Percentiles rank a stretch among this genome's conserved stretches.
These are phyloP conservation scores for Teleogryllus oceanicus DNA, from an alignment of 2,888 invertebrate genomes.

Conservation along the genomic window DNA sequence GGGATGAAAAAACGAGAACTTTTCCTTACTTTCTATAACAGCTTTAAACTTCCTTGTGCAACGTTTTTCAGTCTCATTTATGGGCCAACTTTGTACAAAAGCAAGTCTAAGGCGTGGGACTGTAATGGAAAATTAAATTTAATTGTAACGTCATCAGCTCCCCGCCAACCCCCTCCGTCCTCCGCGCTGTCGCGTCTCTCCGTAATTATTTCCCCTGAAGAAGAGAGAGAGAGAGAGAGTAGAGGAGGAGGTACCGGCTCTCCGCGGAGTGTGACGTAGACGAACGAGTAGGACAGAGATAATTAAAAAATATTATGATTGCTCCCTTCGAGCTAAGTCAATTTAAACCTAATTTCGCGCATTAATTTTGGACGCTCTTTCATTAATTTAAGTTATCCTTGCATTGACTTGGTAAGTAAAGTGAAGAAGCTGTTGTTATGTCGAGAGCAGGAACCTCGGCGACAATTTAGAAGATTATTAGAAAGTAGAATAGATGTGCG, in stretches of 20 bases:
- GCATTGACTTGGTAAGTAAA: conserved; percentile 7
- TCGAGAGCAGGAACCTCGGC: neutral
- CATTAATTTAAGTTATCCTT: conserved; percentile 7
- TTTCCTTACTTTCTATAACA: conserved; percentile 11
- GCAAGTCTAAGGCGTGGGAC: conserved; percentile 23
- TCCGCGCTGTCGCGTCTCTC: neutral
- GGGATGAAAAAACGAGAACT: conserved; percentile 6
- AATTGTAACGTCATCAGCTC: conserved; percentile 30
- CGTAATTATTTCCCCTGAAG: conserved; percentile 9
- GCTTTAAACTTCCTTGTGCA: conserved; percentile 25
- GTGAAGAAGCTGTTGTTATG: neutral
- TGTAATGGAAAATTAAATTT: conserved; percentile 30
- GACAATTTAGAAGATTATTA: neutral
- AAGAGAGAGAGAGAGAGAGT: neutral
- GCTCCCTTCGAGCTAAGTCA: neutral
- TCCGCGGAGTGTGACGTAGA: neutral
- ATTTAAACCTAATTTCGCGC: conserved; percentile 4
- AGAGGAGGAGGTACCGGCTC: neutral
- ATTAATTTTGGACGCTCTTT: conserved; percentile 7
- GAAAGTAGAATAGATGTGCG: too few relatives aligned
- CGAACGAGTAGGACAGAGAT: conserved; percentile 3
- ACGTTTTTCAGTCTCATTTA: conserved; percentile 26
- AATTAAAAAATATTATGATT: conserved; percentile 10
- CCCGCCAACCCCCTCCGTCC: neutral
- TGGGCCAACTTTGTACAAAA: conserved; percentile 28